Base-by-base conservation (phyloP, 2,888 invertebrate species). In the Hypena proboscidalis region DNA sequence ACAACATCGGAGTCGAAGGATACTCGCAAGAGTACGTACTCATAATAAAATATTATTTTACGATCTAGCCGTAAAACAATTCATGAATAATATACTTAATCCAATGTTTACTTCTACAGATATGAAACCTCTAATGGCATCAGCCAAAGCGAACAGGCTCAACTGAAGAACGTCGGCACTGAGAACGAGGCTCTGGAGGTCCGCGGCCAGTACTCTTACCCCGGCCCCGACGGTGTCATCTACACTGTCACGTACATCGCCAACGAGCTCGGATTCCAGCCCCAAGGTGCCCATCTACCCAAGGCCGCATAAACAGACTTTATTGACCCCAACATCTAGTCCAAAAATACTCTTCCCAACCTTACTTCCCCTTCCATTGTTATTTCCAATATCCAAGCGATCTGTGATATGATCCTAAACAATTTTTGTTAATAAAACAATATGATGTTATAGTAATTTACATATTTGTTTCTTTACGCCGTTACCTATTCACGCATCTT, bases 211-310 rank as follows among this genome's bases (percentile, higher is more conserved):
- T 90, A 5, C 83, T 61, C 78, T 1, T 88, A 85, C 83, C 9
- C 46, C 50, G 92, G 88, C 7, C 67, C 71, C 14, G 92, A 92
- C 41, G 92, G 92, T 22, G 67, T 83, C 11, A 17, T 67, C 37
- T 92, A 93, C 85, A 58, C 65, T 19, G 78, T 93, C 29, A 72
- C 58, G 40, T 93, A 92, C 86, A 55, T 82, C 46, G 92, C 93
- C 25, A 75, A 92, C 74, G 84, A 91, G 71, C 67, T 83, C 59
- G 93, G 93, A 7, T 93, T 92, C 90, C 85, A 86, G 57, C 83
- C 93, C 70, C 21, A 38, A 7, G 86, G 78, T n/a, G 70, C 70
- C 30, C 86, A 88, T 45, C 38, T 89, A 22, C 86, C 87, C 70
- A 9, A 25, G 0, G 52, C 65, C 35, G 40, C 50, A 10, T 78